Evolutionary conservation across 2,888 invertebrate genomes (phyloP), one percentile per base, ranked within the genome.

Genomic region (Fabriciana adippe): DNA sequence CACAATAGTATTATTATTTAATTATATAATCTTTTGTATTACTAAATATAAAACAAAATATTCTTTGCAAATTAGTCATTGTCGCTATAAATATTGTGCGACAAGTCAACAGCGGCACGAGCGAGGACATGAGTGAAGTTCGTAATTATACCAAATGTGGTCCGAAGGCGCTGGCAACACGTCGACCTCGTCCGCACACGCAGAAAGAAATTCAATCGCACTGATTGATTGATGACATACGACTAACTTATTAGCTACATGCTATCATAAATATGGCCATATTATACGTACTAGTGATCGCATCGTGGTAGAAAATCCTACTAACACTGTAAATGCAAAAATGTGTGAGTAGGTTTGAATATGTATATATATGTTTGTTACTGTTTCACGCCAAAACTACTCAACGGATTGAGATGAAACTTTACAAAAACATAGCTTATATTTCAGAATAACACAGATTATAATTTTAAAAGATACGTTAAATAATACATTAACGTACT

Each of bases 61-160:
- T 66, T 68, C 53, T 64, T 57, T 47, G 51, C 41, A 56, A 66
- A 70, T 71, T 64, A 70, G 68, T 67, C 68, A 70, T 61, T 60
- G 66, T 18, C 56, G n/a, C 70, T 65, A 69, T 72, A 73, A 71
- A 73, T 67, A 69, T 64, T 56, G 71, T 76, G 76, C 70, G 75
- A 71, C 66, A 75, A 74, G 68, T 75, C 76, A 68, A 57, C 71
- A 66, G 75, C 75, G 86, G 86, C 85, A 77, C 76, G 78, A 87
- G 90, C 91, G 84, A 90, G 90, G 92, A 82, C 90, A 86, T 76
- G 80, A 79, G 81, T 85, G 85, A 87, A 87, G 85, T 89, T 88
- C 85, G 84, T 87, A 88, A 90, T 92, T 89, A 92, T 89, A 90
- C 90, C 92, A 90, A 92, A 91, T 90, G 88, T 79, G 90, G 79